phyloP scores from a whole-genome alignment of 1,140 invertebrate species.

The Drosophila erecta region DNA sequence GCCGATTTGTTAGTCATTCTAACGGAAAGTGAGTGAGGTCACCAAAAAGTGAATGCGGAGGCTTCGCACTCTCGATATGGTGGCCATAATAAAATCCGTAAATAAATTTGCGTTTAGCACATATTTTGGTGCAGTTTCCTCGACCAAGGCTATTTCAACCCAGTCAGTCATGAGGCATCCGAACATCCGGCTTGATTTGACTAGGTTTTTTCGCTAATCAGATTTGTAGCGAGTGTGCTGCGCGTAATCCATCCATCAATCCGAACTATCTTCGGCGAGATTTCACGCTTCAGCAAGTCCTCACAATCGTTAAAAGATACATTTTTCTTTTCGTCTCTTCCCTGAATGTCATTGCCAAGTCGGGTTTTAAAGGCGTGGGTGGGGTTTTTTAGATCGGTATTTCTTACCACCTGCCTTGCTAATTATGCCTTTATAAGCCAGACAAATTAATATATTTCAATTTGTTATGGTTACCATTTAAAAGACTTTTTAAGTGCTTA shows the following conservation, averaged over 20 bases:
- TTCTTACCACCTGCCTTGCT: conserved; percentile 39
- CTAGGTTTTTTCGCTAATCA: conserved; percentile 60
- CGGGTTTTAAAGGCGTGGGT: conserved; percentile 27
- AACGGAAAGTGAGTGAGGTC: conserved; percentile 71
- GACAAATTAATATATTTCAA: conserved; percentile 49
- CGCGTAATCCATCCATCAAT: conserved; percentile 60
- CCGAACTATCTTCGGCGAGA: conserved; percentile 31
- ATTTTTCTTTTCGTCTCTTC: conserved; percentile 40
- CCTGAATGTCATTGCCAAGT: conserved; percentile 44
- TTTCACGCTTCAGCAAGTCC: conserved; percentile 67
- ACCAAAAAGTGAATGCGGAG: conserved; percentile 20
- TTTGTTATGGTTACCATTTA: conserved; percentile 53
- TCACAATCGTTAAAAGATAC: conserved; percentile 36
- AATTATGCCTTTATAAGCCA: conserved; percentile 70
- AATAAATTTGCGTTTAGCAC: conserved; percentile 74
- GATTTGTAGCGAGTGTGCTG: conserved; percentile 58
- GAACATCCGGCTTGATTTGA: conserved; percentile 51
- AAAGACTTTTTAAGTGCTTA: conserved; percentile 53
- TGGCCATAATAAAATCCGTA: conserved; percentile 53
- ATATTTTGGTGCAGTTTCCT: conserved; percentile 51
- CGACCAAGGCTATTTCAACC: conserved; percentile 48
- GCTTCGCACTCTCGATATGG: conserved; percentile 38
- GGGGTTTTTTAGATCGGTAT: conserved; percentile 31
- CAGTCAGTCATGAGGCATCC: conserved; percentile 29
- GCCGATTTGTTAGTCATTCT: conserved; percentile 54